These are phyloP conservation scores for Drosophila littoralis DNA, from an alignment of 1,140 invertebrate species.

Conservation along the genomic window DNA sequence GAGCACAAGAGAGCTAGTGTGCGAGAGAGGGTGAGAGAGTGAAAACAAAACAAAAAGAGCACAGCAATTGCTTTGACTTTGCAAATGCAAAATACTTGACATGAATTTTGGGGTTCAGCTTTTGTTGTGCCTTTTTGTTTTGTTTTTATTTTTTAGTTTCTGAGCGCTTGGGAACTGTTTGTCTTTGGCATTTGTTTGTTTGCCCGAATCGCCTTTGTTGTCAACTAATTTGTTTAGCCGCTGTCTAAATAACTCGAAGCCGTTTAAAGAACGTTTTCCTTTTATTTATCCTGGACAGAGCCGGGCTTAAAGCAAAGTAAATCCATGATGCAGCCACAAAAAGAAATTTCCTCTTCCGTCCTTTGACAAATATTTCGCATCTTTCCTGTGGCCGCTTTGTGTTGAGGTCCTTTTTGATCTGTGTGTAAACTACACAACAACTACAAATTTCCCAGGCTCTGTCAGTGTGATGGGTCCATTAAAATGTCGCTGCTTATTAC, in stretches of 20 bases:
- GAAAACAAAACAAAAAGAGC: conserved; percentile 15
- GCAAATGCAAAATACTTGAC: conserved; percentile 46
- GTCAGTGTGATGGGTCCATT: conserved; percentile 51
- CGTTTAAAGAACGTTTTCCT: conserved; percentile 36
- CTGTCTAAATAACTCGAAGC: conserved; percentile 54
- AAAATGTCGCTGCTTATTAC: conserved; percentile 69
- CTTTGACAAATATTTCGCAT: conserved; percentile 3
- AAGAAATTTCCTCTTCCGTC: background rate
- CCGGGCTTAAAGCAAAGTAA: background rate
- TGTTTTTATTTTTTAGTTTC: conserved; percentile 34
- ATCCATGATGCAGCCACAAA: conserved; percentile 4
- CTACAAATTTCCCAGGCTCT: background rate
- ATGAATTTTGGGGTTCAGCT: conserved; percentile 35
- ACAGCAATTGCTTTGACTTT: conserved; percentile 24
- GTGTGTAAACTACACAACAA: conserved; percentile 7
- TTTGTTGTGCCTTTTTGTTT: conserved; percentile 35
- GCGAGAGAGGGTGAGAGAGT: background rate
- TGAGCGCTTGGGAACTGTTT: conserved; percentile 49
- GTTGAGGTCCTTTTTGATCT: background rate
- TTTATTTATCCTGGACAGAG: conserved; percentile 14
- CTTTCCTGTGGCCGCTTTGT: conserved; percentile 13
- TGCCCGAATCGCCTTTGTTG: conserved; percentile 56
- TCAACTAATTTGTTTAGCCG: conserved; percentile 72
- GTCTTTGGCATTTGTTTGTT: conserved; percentile 67
- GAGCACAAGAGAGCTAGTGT: conserved; percentile 6